Conservation (phyloP, 2,113 vertebrate species). For the Spilogale gracilis region DNA sequence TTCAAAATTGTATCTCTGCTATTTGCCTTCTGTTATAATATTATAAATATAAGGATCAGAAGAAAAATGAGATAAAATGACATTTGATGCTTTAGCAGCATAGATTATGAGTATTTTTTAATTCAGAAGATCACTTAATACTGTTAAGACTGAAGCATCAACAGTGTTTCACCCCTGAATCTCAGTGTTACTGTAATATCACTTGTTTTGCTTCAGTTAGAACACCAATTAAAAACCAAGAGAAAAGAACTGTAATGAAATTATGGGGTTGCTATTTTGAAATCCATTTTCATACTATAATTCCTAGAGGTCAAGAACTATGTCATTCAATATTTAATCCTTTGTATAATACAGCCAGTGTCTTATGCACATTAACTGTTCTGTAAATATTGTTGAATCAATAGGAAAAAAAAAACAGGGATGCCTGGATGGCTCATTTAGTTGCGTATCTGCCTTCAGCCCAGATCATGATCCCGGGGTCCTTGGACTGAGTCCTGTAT, state of each 20-base stretch:
- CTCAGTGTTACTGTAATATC: conserved; percentile 38
- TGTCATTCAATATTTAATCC: conserved; percentile 29
- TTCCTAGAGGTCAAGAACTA: conserved; percentile 6
- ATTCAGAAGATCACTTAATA: conserved; percentile 54
- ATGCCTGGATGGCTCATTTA: no score
- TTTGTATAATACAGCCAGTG: conserved; percentile 17
- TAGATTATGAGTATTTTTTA: conserved; percentile 25
- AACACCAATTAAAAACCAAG: conserved; percentile 22
- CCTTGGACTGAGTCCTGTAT: no score
- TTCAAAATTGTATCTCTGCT: conserved; percentile 64
- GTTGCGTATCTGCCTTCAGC: no score
- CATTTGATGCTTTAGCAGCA: background rate
- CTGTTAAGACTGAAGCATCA: background rate
- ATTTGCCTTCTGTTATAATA: conserved; percentile 60
- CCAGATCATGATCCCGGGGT: no score
- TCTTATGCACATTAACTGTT: background rate
- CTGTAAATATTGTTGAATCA: conserved; percentile 31
- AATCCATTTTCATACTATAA: conserved; percentile 36
- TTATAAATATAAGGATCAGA: conserved; percentile 31
- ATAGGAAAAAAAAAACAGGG: background rate
- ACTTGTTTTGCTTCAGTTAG: conserved; percentile 51
- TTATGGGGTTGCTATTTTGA: conserved; percentile 20
- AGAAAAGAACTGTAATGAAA: conserved; percentile 26
- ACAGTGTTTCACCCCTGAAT: conserved; percentile 44
- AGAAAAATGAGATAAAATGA: conserved; percentile 63